Evolutionary conservation across 2,113 vertebrate genomes (phyloP).

Genomic region (Pseudorectes ferrugineus): DNA sequence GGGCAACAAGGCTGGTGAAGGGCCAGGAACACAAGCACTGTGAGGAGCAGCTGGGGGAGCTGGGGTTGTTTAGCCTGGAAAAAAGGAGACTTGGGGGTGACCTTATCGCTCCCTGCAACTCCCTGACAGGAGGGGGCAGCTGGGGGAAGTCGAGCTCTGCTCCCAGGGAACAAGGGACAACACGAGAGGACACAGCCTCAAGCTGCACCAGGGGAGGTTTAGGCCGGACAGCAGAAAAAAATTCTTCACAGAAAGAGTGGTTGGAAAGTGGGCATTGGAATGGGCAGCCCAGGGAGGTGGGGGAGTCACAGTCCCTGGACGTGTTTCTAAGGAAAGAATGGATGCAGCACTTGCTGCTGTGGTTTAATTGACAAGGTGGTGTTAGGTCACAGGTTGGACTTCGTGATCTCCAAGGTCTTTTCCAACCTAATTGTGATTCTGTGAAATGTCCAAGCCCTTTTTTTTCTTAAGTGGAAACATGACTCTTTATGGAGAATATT

Average conservation of each 20-base stretch:
- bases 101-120: neutral
- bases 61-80: neutral
- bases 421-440: neutral
- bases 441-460: neutral
- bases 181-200: neutral
- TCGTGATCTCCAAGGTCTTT: neutral
- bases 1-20: neutral
- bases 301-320: neutral
- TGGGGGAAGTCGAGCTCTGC: neutral
- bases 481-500: too few species aligned
- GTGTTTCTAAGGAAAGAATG: neutral
- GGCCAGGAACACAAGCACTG: neutral
- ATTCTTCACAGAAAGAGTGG: neutral
- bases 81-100: neutral
- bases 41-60: neutral
- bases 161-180: neutral
- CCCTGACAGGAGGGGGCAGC: neutral
- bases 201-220: neutral
- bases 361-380: neutral
- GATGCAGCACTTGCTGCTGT: neutral
- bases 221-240: neutral
- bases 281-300: neutral
- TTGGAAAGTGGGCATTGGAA: neutral
- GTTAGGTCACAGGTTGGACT: too few species aligned
- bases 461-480: neutral